Conservation (phyloP, 2,888 invertebrate species). For the Anticlea derivata region DNA sequence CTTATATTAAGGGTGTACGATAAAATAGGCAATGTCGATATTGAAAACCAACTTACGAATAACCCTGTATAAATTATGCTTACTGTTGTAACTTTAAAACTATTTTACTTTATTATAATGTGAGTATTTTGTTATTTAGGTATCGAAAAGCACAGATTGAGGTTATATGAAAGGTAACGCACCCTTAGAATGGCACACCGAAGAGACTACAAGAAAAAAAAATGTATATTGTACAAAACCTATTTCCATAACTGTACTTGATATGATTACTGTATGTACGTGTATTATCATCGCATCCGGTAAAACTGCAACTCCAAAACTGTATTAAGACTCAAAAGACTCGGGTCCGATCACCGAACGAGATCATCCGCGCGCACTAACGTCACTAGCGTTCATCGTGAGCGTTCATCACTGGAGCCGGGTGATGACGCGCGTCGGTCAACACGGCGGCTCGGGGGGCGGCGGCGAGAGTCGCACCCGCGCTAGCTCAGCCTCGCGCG, state of each 20-base stretch:
- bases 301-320: constrained; percentile 46
- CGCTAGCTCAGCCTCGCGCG: constrained; percentile 60
- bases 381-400: constrained; percentile 57
- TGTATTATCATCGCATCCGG: constrained; percentile 49
- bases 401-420: constrained; percentile 65
- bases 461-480: constrained; percentile 42
- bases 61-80: constrained; percentile 84
- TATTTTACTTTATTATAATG: constrained; percentile 71
- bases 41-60: constrained; percentile 65
- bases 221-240: constrained; percentile 67
- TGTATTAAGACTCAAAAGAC: constrained; percentile 42
- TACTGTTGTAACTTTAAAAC: constrained; percentile 71
- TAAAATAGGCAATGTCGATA: constrained; percentile 31
- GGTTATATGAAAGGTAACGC: constrained; percentile 75
- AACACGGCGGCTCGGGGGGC: constrained; percentile 62
- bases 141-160: constrained; percentile 76
- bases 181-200: constrained; percentile 78
- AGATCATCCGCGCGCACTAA: constrained; percentile 40
- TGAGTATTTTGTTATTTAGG: constrained; percentile 75
- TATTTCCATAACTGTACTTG: constrained; percentile 78
- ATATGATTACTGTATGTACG: constrained; percentile 79
- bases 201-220: constrained; percentile 67
- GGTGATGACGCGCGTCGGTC: constrained; percentile 69
- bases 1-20: constrained; percentile 37
- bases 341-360: constrained; percentile 24